phyloP scores from a whole-genome alignment of 2,888 invertebrate species.

The Aelia acuminata region DNA sequence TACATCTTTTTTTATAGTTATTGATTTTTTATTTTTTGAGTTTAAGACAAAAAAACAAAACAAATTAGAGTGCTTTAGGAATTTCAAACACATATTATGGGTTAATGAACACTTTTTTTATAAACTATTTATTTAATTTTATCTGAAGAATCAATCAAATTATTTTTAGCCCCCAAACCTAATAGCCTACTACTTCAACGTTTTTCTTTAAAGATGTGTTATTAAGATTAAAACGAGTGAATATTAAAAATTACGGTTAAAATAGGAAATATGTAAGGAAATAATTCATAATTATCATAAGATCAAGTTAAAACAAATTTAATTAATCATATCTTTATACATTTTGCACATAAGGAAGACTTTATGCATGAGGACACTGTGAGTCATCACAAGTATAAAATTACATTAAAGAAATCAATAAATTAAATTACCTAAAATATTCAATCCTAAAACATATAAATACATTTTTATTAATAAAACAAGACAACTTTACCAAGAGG shows the following conservation, averaged over 20 bases:
- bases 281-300: background rate
- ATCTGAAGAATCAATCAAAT: too few species aligned
- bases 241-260: background rate
- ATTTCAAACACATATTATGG: too few species aligned
- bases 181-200: too few species aligned
- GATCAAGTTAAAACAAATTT: slow-evolving; percentile 32
- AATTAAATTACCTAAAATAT: background rate
- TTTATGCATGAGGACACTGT: slow-evolving; percentile 22
- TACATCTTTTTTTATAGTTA: too few species aligned
- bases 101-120: too few species aligned
- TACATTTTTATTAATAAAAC: slow-evolving; percentile 15
- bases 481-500: background rate
- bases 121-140: too few species aligned
- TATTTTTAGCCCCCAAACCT: too few species aligned
- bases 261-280: background rate
- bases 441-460: slow-evolving; percentile 26
- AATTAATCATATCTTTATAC: slow-evolving; percentile 33
- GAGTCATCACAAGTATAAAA: slow-evolving; percentile 6
- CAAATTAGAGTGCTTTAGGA: too few species aligned
- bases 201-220: too few species aligned
- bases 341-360: slow-evolving; percentile 35
- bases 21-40: too few species aligned
- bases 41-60: too few species aligned
- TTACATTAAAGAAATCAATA: slow-evolving; percentile 21
- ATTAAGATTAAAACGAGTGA: too few species aligned